Base-by-base conservation (phyloP, 2,888 invertebrate genomes). In the Eudemis profundana region DNA sequence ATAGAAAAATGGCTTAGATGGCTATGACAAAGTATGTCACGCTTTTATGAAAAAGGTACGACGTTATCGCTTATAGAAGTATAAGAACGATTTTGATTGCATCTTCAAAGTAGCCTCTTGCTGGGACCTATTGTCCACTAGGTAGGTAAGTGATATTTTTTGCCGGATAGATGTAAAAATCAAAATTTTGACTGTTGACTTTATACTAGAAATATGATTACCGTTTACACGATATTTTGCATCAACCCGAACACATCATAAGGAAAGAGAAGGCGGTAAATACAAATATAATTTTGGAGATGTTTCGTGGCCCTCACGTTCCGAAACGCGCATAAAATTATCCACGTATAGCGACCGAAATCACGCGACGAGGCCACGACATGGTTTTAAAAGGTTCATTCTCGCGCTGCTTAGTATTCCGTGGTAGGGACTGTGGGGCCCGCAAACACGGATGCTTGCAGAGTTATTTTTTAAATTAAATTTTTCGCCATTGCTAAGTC, bases 391-490 rank as follows among this genome's bases (percentile, higher is more conserved):
- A 57, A 57, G 29, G 38, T 47, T 33, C 42, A 49, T 50, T 64
- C 59, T 42, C 42, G 17, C 27, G 23, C 60, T 61, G 51, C 51
- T 64, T 67, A 53, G 63, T 65, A 68, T 65, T 65, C 65, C 38
- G 46, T 17, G 38, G 51, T 60, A 38, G 50, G 40, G 42, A 36
- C 65, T 59, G 53, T 19, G 51, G 44, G 38, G 42, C 46, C 44
- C 61, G 67, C 42, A 59, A 54, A 63, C 69, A 65, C 70, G 62
- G 67, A 72, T 77, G 72, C 73, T 69, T 62, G 12, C 57, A 47
- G 69, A 81, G 82, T 78, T 81, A 82, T 79, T 79, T 81, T 78
- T 81, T 73, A 81, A 83, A 83, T 83, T 82, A 82, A 80, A 82
- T 81, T 82, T 83, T 83, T 79, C 75, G 69, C 74, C 68, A 70